Conservation (phyloP, 2,797 vertebrate species). For the Pseudocheirus occidentalis region DNA sequence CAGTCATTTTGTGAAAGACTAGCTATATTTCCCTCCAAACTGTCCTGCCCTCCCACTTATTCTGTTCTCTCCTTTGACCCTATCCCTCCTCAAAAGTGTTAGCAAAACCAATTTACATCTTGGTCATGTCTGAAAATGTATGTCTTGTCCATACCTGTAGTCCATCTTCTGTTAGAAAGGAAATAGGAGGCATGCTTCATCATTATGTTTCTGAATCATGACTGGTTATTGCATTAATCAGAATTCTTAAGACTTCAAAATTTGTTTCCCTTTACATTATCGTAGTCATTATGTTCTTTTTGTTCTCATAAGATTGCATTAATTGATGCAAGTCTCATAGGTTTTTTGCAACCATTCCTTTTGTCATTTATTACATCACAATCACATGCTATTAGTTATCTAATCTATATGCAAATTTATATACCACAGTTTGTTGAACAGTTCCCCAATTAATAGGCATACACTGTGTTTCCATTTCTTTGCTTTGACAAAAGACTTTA, state of each 20-base stretch:
- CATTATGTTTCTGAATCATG: neutral
- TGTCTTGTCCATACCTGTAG: neutral
- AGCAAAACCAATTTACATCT: neutral
- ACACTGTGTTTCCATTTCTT: conserved; percentile 13
- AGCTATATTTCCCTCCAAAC: too few relatives aligned
- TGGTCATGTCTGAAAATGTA: neutral
- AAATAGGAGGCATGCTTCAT: neutral
- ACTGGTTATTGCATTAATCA: neutral
- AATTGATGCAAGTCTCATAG: neutral
- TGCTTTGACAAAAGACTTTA: conserved; percentile 9
- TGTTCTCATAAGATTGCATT: neutral
- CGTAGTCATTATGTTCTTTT: neutral
- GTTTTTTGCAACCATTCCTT: neutral
- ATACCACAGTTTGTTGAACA: neutral
- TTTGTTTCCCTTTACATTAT: neutral
- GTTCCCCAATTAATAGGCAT: neutral
- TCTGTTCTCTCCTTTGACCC: too few relatives aligned
- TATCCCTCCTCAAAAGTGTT: too few relatives aligned
- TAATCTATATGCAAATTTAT: neutral
- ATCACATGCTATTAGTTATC: neutral
- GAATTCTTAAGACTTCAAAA: neutral
- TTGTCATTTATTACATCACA: neutral
- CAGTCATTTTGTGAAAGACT: too few relatives aligned
- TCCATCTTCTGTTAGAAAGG: neutral
- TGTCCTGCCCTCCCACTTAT: too few relatives aligned